These are phyloP conservation scores for Drosophila littoralis DNA, from an alignment of 1,140 invertebrate genomes.

Conservation along the genomic window DNA sequence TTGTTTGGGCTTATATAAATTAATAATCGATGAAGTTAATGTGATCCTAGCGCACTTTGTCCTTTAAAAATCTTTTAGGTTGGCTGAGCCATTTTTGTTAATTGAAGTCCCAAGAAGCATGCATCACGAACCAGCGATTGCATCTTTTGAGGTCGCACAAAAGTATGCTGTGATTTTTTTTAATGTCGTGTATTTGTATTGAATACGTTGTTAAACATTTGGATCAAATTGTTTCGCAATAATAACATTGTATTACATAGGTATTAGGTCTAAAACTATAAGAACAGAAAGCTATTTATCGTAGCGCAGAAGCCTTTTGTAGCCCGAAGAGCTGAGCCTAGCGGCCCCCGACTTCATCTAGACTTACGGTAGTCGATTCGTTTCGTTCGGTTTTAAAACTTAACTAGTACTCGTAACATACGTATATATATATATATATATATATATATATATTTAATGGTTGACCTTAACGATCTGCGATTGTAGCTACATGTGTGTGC, in stretches of 20 bases:
- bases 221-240: conserved; percentile 18
- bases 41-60: background rate
- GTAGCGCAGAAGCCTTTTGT: conserved; percentile 26
- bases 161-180: background rate
- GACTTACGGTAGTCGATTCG: conserved; percentile 11
- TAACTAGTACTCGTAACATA: conserved; percentile 33
- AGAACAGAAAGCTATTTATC: conserved; percentile 45
- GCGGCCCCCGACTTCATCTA: background rate
- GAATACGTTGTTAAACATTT: conserved; percentile 26
- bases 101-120: background rate
- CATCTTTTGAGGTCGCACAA: background rate
- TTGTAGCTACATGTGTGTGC: background rate
- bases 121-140: background rate
- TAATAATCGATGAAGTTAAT: background rate
- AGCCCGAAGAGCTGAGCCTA: too few species aligned
- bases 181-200: conserved; percentile 18
- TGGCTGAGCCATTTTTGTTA: too few species aligned
- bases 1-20: too few species aligned
- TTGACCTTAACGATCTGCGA: background rate
- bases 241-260: conserved; percentile 39
- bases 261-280: conserved; percentile 39
- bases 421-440: conserved; percentile 19
- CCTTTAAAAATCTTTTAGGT: too few species aligned
- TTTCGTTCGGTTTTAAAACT: conserved; percentile 28
- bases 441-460: conserved; percentile 24